A percentile compares a stretch with the other conserved stretches of the same genome.
phyloP scores from a whole-genome alignment of 2,888 invertebrate genomes.

The Leucoptera coffeella region DNA sequence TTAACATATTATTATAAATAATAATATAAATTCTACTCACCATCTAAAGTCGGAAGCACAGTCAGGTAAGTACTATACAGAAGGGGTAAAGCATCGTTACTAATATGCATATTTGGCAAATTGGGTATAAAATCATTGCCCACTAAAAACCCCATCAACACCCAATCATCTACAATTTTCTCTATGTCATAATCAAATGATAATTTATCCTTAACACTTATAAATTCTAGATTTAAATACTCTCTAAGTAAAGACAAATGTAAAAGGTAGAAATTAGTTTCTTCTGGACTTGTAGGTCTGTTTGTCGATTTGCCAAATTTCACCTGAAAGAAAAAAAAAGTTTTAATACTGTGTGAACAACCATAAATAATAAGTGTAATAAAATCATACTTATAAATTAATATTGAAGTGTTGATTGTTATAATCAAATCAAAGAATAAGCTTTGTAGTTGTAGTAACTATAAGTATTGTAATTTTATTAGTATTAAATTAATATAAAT shows the following conservation, averaged over 20 bases:
- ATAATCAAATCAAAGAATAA: too few species aligned
- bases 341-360: too few species aligned
- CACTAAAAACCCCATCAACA: slow-evolving; percentile 92
- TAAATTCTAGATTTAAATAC: slow-evolving; percentile 89
- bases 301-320: slow-evolving; percentile 69
- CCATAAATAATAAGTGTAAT: too few species aligned
- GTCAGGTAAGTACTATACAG: slow-evolving; percentile 85
- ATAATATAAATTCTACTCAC: too few species aligned
- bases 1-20: too few species aligned
- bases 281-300: slow-evolving; percentile 69
- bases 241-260: slow-evolving; percentile 89
- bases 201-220: slow-evolving; percentile 57
- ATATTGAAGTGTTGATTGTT: too few species aligned
- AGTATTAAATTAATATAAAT: too few species aligned
- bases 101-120: slow-evolving; percentile 91
- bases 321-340: too few species aligned
- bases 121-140: slow-evolving; percentile 98
- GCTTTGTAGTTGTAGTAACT: too few species aligned
- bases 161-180: slow-evolving; percentile 95
- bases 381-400: too few species aligned
- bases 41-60: slow-evolving; percentile 79
- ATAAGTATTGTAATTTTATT: too few species aligned
- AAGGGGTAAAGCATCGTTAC: slow-evolving; percentile 79
- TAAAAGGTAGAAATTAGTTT: slow-evolving; percentile 87
- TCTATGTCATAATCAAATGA: slow-evolving; percentile 80